These are phyloP conservation scores for Altica lythri DNA, from an alignment of 2,888 invertebrate genomes.

Conservation along the genomic window DNA sequence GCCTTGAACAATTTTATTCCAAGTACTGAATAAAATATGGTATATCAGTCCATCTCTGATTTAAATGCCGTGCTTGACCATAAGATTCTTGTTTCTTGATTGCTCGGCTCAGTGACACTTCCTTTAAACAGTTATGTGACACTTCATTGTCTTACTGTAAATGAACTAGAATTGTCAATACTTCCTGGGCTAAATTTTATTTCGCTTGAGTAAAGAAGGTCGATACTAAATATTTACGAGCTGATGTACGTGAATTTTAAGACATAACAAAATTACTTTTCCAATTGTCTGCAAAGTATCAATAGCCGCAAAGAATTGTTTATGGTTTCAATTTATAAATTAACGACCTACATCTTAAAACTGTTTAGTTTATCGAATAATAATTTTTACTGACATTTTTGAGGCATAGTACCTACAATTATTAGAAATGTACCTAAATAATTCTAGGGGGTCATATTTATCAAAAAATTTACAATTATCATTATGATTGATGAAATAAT, in stretches of 20 bases:
- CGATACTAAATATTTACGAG: background rate
- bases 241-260: constrained; percentile 1
- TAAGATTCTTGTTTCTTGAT: constrained; percentile 10
- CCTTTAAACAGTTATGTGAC: constrained; percentile 30
- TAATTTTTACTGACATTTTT: too few relatives aligned
- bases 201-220: background rate
- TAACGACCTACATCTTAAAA: background rate
- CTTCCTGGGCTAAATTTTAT: constrained; percentile 1
- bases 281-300: background rate
- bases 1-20: too few relatives aligned
- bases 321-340: too few relatives aligned
- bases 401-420: too few relatives aligned
- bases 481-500: too few relatives aligned
- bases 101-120: constrained; percentile 17
- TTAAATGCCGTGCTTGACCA: too few relatives aligned
- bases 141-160: constrained; percentile 25
- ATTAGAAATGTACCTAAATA: too few relatives aligned
- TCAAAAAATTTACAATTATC: too few relatives aligned
- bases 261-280: constrained; percentile 4
- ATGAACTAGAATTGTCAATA: constrained; percentile 17
- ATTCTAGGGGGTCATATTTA: too few relatives aligned
- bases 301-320: too few relatives aligned
- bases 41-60: too few relatives aligned
- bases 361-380: background rate
- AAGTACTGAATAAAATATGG: too few relatives aligned